A percentile compares a stretch with the other conserved stretches of the same genome.
phyloP scores from a whole-genome alignment of 2,888 invertebrate species.

The Priocnemis perturbator region DNA sequence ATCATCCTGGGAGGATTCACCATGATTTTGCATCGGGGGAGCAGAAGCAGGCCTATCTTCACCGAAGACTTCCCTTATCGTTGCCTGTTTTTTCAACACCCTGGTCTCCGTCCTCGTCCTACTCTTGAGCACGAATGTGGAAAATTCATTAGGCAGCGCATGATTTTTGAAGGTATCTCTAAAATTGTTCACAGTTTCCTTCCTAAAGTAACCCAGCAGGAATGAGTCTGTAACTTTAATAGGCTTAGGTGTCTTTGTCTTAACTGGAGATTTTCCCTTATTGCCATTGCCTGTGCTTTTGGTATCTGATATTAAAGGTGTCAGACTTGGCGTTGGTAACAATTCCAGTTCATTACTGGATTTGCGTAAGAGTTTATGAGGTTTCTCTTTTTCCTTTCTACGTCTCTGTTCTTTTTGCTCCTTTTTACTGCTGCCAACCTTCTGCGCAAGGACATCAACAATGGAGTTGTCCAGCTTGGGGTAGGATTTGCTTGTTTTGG shows the following conservation, averaged over 20 bases:
- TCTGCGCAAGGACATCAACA: conserved; percentile 82
- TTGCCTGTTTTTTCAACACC: conserved; percentile 84
- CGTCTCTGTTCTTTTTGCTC: conserved; percentile 76
- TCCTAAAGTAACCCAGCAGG: conserved; percentile 81
- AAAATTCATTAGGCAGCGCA: conserved; percentile 79
- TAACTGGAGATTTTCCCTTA: conserved; percentile 62
- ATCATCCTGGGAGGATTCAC: conserved; percentile 70
- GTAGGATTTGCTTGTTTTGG: conserved; percentile 70
- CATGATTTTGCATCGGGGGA: conserved; percentile 82
- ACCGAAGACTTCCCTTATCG: conserved; percentile 89
- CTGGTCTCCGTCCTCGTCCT: conserved; percentile 86
- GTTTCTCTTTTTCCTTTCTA: conserved; percentile 75
- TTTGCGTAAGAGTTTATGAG: conserved; percentile 79
- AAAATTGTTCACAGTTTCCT: conserved; percentile 82
- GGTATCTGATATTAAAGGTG: conserved; percentile 48
- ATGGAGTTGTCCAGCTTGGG: conserved; percentile 79
- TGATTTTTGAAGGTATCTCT: conserved; percentile 82
- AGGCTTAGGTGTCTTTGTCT: conserved; percentile 61
- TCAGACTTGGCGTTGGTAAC: conserved; percentile 81
- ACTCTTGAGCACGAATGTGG: conserved; percentile 84
- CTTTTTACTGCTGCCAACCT: conserved; percentile 79
- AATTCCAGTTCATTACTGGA: conserved; percentile 78
- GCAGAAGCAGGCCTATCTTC: conserved; percentile 89
- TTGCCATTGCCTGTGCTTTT: conserved; percentile 23
- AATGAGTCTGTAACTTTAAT: conserved; percentile 76